Evolutionary conservation across 2,113 vertebrate species (phyloP), one percentile per base, ranked within the genome.

Genomic region (Corvus moneduloides): DNA sequence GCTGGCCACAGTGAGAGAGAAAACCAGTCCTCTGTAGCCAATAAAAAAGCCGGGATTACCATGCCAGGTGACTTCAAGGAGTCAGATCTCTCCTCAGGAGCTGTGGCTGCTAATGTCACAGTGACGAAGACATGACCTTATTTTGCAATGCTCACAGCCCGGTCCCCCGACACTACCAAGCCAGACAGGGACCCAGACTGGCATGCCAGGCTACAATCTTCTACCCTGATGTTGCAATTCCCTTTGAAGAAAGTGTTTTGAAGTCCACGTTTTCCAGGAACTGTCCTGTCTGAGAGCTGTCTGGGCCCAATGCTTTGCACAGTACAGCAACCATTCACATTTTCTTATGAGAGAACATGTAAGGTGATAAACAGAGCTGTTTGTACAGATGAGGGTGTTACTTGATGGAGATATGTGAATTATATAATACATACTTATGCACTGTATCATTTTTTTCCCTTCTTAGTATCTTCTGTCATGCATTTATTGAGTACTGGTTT

Each of bases 81-180:
- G 19, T 39, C n/a, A 85, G 27, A 61, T 62, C 35, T 56, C 68
- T 63, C 20, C 37, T 61, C 14, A 9, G 56, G 46, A 84, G 5
- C 49, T 44, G 24, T 5, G 18, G 39, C 71, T 78, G 54, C 64
- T 46, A 37, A 41, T 22, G 27, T 83, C 77, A 84, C 21, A 67
- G 56, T 7, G 10, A 59, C 0, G 0, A 67, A 33, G 51, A 32
- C 11, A 11, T 0, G 2, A 26, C 7, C 19, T 41, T 87, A 28
- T 33, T 72, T 81, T 55, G 14, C 30, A 75, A 33, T 0, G 0
- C 26, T 24, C 13, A 39, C 41, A 54, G 6, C 5, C 0, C 0
- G 14, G 2, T 78, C 9, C 30, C 43, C 28, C 48, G 24, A 56
- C 0, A 4, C 33, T 7, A 55, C 48, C 32, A 21, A 61, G 33